Base-by-base conservation (phyloP, 1,140 invertebrate species). In the Megalopta genalis region DNA sequence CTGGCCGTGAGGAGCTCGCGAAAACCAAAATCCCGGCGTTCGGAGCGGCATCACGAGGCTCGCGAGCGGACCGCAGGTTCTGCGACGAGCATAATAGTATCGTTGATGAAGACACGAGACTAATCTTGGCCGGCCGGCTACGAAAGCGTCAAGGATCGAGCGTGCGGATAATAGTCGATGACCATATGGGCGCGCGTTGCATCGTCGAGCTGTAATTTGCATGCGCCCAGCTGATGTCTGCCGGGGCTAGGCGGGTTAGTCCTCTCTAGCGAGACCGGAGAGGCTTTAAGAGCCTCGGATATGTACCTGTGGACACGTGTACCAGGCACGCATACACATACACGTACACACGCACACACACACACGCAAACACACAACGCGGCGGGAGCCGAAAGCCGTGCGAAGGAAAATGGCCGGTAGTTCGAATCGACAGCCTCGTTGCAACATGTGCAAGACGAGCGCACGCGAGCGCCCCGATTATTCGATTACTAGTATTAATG, bases 81-180 rank as follows among this genome's bases (percentile, higher is more conserved):
- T 14, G 42, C 54, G 54, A 57, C 3, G 8, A 39, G 16, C 16
- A 25, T 67, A 67, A 67, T 67, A 16, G 21, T 54, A 62, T 23
- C 57, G 81, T 78, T 83, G 71, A 84, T 69, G 83, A 84, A 83
- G 67, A 62, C 83, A 69, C 79, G 65, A 81, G 70, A 83, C 66
- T 37, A 75, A 52, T 82, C 21, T 49, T 32, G 39, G 60, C 7
- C 70, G 65, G 32, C 39, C 46, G 77, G 62, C 49, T 63, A 78
- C n/a, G 77, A 72, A 42, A 62, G 16, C 57, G 74, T 52, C 52
- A 21, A 77, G 39, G 16, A 57, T 46, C 80, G 83, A 88, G 84
- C 87, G 87, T 90, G 88, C 87, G 86, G 88, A 89, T 90, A 90
- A 90, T 90, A 64, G 85, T 82, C 83, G 88, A 86, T 84, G 84